Conservation (phyloP, 2,888 invertebrate species). For the Callosobruchus maculatus region DNA sequence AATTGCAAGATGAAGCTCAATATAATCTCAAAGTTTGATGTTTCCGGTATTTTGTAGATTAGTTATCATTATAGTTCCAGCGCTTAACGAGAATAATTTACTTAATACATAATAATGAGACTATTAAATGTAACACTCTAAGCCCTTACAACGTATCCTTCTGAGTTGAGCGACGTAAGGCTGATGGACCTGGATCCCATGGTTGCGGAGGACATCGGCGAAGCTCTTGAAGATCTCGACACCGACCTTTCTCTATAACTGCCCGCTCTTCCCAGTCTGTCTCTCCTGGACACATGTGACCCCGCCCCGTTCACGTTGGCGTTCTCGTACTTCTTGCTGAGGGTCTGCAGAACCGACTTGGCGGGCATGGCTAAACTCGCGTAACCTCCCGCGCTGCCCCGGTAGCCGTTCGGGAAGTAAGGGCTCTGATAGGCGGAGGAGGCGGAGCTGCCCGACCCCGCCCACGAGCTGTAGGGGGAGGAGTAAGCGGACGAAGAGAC, state of each 20-base stretch:
- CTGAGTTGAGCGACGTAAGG: conserved; percentile 70
- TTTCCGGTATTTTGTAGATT: too few relatives aligned
- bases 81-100: too few relatives aligned
- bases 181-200: conserved; percentile 59
- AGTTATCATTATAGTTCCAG: too few relatives aligned
- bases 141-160: conserved; percentile 73
- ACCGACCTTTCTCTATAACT: conserved; percentile 41
- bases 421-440: conserved; percentile 46
- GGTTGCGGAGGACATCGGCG: conserved; percentile 31
- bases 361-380: conserved; percentile 65
- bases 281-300: conserved; percentile 46
- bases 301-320: conserved; percentile 40
- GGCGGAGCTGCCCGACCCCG: conserved; percentile 17
- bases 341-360: conserved; percentile 54
- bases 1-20: too few relatives aligned
- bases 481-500: conserved; percentile 18
- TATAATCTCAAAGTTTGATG: too few relatives aligned
- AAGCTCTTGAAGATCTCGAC: conserved; percentile 39
- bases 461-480: conserved; percentile 40
- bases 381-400: conserved; percentile 60
- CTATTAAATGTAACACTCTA: too few relatives aligned
- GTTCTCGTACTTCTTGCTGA: conserved; percentile 43
- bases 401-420: conserved; percentile 50
- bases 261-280: conserved; percentile 29
- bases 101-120: too few relatives aligned